Evolutionary conservation across 2,888 invertebrate genomes (phyloP), one percentile per base, ranked within the genome.

Genomic region (Melinaea marsaeus): DNA sequence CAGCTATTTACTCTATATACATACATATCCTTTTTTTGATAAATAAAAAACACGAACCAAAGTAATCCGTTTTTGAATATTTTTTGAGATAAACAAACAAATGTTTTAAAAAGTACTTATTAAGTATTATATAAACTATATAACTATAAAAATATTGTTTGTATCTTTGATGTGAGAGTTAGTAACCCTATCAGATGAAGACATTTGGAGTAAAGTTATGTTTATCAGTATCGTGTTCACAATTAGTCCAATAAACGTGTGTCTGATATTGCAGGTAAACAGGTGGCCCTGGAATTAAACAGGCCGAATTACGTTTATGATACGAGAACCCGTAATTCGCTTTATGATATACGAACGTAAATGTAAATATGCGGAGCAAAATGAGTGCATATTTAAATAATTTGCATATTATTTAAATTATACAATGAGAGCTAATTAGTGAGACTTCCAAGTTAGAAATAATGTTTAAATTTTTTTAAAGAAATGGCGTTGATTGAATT

Each of bases 181-280:
- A 64, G 45, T 51, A 68, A 64, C 69, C 72, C 67, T 71, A 66
- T 75, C 78, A 73, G 74, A 65, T 74, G 78, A 78, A 75, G 76
- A 79, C 83, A 82, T 81, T 84, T 80, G 81, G 83, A 82, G 86
- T 88, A 88, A 88, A 86, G 85, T 84, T 85, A 85, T 80, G 81
- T 81, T 84, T 84, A 86, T 84, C 82, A 80, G 80, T 82, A 77
- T 81, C 74, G 76, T 76, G 79, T 78, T 77, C 81, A 74, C 83
- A 87, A 88, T 86, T 87, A 85, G 83, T 84, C 83, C 78, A 78
- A 79, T 83, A 80, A 79, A 79, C 69, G 62, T 68, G 68, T 69
- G 67, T 64, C 66, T 61, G 54, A 58, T 66, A 67, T 65, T 59
- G 62, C 62, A 61, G 64, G 66, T 63, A 66, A 62, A 56, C 65